phyloP scores from a whole-genome alignment of 2,113 vertebrate genomes.

The Scopus umbretta region DNA sequence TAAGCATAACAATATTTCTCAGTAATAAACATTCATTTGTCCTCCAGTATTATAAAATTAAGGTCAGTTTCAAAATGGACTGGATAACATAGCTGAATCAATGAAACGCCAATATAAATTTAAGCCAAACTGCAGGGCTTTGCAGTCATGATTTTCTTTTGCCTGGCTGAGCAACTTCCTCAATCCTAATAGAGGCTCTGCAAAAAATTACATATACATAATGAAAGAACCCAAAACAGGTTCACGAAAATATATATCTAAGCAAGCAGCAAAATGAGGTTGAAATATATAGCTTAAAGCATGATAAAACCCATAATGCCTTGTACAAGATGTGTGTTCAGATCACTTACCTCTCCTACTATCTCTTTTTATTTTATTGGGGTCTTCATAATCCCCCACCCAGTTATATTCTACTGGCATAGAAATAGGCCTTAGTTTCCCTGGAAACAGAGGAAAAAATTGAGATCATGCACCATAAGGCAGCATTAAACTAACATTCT shows the following conservation, averaged over 20 bases:
- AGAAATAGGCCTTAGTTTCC: slow-evolving; percentile 94
- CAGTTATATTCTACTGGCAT: slow-evolving; percentile 99
- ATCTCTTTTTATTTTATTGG: slow-evolving; percentile 94
- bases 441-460: slow-evolving; percentile 78
- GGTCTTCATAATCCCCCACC: slow-evolving; percentile 97
- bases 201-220: not conserved
- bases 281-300: not conserved
- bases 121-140: not conserved
- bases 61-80: not conserved
- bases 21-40: not conserved
- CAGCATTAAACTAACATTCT: not conserved
- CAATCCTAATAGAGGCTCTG: not conserved
- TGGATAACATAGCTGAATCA: not conserved
- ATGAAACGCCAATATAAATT: not conserved
- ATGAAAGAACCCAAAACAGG: not conserved
- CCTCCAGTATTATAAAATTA: not conserved
- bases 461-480: slow-evolving; percentile 11
- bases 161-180: not conserved
- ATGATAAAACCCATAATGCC: not conserved
- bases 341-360: slow-evolving; percentile 94
- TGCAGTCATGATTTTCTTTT: not conserved
- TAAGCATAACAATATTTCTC: not conserved
- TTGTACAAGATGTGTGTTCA: not conserved
- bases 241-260: not conserved
- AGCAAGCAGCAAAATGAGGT: not conserved